A percentile compares a stretch with the other conserved stretches of the same genome.
These are phyloP conservation scores for Lutjanus argentimaculatus DNA, from an alignment of 2,797 vertebrate species.

Conservation along the genomic window DNA sequence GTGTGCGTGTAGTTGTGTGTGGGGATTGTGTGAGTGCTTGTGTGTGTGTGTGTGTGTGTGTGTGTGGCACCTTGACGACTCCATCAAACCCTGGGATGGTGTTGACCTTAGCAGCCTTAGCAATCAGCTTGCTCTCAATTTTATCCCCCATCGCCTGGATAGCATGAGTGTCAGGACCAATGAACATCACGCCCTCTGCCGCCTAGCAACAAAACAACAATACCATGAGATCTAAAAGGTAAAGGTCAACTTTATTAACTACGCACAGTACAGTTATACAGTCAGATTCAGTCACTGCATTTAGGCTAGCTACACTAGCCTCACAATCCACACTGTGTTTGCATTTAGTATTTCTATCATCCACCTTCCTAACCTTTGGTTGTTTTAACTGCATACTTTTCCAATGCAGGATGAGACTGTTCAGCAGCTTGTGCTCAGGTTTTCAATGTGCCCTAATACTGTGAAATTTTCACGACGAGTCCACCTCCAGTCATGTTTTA, in stretches of 20 bases:
- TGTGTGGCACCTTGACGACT: conserved; percentile 91
- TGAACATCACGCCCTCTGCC: conserved; percentile 91
- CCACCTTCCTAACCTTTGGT: not conserved
- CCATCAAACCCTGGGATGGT: conserved; percentile 98
- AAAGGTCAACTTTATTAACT: too few relatives aligned
- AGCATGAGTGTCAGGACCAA: conserved; percentile 95
- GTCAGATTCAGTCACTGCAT: too few relatives aligned
- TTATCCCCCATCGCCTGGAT: conserved; percentile 99
- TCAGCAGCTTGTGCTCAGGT: too few relatives aligned
- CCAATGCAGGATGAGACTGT: too few relatives aligned
- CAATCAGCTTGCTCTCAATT: conserved; percentile 98
- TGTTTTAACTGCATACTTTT: too few relatives aligned
- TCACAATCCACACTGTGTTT: not conserved
- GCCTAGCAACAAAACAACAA: conserved; percentile 83
- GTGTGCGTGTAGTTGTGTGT: too few relatives aligned
- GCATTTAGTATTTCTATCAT: not conserved
- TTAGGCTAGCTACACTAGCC: not conserved
- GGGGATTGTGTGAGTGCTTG: too few relatives aligned
- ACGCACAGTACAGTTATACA: too few relatives aligned
- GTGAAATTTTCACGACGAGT: too few relatives aligned
- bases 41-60: not conserved
- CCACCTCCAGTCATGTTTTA: too few relatives aligned
- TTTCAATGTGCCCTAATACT: too few relatives aligned
- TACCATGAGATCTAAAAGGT: not conserved
- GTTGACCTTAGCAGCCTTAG: conserved; percentile 96